A percentile compares a stretch with the other conserved stretches of the same genome.
Conservation (phyloP, 2,113 vertebrate species). For the Daboia siamensis region DNA sequence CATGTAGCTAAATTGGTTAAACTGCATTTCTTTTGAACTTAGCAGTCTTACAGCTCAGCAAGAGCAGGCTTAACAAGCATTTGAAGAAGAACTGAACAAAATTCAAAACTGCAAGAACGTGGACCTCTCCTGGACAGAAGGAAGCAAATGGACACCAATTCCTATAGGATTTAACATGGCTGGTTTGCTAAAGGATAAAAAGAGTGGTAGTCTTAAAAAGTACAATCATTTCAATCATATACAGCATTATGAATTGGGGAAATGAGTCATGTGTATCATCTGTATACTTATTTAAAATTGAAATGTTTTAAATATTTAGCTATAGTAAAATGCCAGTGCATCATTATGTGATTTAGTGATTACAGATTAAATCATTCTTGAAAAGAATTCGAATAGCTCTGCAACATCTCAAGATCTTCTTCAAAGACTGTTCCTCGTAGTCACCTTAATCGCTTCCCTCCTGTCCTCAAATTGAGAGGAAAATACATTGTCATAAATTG, state of each 20-base stretch:
- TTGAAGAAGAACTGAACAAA: background rate
- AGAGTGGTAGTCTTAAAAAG: background rate
- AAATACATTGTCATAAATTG: background rate
- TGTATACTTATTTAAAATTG: background rate
- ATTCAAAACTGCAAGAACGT: background rate
- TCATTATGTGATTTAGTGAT: background rate
- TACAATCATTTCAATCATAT: background rate
- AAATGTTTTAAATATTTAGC: background rate
- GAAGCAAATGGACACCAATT: background rate
- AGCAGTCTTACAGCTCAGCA: background rate
- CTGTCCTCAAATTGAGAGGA: background rate
- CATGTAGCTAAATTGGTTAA: constrained; percentile 9
- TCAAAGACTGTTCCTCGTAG: background rate
- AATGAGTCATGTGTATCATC: background rate
- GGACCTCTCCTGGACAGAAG: background rate
- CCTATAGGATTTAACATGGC: background rate
- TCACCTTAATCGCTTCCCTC: background rate
- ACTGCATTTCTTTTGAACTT: background rate
- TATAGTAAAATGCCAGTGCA: background rate
- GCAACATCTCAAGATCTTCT: background rate
- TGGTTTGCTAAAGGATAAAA: background rate
- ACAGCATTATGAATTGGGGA: background rate
- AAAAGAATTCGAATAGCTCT: background rate
- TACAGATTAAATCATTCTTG: background rate
- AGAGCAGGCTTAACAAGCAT: background rate